phyloP scores from a whole-genome alignment of 2,797 vertebrate genomes.

The Mycteria americana region DNA sequence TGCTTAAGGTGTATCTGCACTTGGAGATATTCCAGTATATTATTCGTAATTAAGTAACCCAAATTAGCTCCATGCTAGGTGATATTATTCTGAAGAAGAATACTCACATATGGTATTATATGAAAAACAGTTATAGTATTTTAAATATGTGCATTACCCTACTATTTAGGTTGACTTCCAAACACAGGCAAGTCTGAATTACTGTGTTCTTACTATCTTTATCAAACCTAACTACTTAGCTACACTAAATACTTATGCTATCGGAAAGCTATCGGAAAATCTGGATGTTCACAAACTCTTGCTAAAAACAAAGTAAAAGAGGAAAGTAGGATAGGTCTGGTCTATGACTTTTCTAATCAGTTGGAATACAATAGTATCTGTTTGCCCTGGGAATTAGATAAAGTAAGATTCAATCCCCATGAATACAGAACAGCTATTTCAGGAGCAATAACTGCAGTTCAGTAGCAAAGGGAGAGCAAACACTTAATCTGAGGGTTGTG shows the following conservation, averaged over 20 bases:
- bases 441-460: background rate
- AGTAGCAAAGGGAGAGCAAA: constrained; percentile 21
- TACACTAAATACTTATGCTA: background rate
- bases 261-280: background rate
- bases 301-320: background rate
- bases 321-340: background rate
- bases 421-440: constrained; percentile 39
- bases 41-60: background rate
- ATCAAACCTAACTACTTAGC: background rate
- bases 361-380: background rate
- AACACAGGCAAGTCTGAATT: background rate
- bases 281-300: background rate
- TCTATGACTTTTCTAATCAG: background rate
- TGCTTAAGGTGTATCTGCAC: background rate
- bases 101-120: background rate
- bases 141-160: background rate
- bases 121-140: background rate
- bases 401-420: constrained; percentile 17
- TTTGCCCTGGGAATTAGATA: constrained; percentile 13
- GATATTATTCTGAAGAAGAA: background rate
- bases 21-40: background rate
- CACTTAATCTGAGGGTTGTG: background rate
- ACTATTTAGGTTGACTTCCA: background rate
- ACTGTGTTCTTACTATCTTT: background rate
- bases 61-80: background rate